Base-by-base conservation (phyloP, 1,140 invertebrate species). In the Drosophila triauraria region DNA sequence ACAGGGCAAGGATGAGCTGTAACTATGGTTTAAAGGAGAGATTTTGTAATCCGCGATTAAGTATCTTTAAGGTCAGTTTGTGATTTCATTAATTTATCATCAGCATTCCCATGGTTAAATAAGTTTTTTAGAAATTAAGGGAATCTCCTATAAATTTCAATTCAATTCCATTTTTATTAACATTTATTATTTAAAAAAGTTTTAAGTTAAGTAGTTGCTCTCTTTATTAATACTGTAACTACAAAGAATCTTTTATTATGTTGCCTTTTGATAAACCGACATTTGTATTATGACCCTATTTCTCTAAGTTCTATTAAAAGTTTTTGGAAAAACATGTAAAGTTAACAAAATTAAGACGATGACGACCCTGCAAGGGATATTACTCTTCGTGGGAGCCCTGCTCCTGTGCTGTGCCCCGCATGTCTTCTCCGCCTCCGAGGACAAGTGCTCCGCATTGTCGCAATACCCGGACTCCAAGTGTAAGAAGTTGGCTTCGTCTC, bases 1-100 rank as follows among this genome's bases (percentile, higher is more conserved):
- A 0, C 30, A 47, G 0, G 25, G 35, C 10, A 88, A 75, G 48
- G 74, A 90, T 56, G 84, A 88, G 32, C 58, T 88, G 12, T 88
- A 88, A 32, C 17, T 40, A 1, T 10, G 5, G 27, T 4, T 32
- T 10, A 15, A 56, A n/a, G 6, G 15, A 40, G n/a, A 40, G 8
- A 46, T 46, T 15, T 25, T 30, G 7, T 30, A 30, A 6, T 6
- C 30, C 7, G 30, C 30, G 6, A 9, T 32, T 32, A 32, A 10
- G 32, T 2, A 17, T 30, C 30, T 48, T 32, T 3, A 17, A 13
- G 5, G n/a, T 5, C 12, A 2, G 20, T 23, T 23, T 38, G 51
- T 38, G 51, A 54, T 38, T 38, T 35, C 1, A 20, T 5, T 38
- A 8, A 32, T 23, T 54, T 38, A 53, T 32, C 23, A 15, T 17